Percentiles rank a stretch among this genome's conserved stretches.
phyloP scores from a whole-genome alignment of 1,140 invertebrate species.

The Andricus grossulariae region DNA sequence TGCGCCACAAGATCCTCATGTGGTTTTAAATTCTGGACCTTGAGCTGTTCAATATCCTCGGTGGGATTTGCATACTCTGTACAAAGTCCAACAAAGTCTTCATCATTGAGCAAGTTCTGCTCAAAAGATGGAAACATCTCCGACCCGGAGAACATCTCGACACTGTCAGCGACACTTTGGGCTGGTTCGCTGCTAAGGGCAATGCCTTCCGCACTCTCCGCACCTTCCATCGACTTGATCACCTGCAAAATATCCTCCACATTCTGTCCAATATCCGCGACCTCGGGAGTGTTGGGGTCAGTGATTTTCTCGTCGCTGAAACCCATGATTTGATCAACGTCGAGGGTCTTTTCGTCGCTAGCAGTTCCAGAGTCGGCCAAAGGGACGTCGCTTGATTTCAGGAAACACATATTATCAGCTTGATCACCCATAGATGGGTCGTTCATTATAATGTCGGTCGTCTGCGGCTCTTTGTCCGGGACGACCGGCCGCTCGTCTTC shows the following conservation, averaged over 20 bases:
- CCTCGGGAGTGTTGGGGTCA: slow-evolving; percentile 43
- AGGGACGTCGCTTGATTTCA: slow-evolving; percentile 68
- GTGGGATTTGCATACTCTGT: slow-evolving; percentile 55
- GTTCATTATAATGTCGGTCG: slow-evolving; percentile 73
- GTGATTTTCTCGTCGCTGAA: slow-evolving; percentile 45
- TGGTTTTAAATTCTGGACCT: slow-evolving; percentile 36
- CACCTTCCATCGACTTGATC: slow-evolving; percentile 81
- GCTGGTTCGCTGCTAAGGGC: slow-evolving; percentile 48
- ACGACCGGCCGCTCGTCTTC: slow-evolving; percentile 39
- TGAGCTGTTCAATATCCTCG: slow-evolving; percentile 57
- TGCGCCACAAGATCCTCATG: slow-evolving; percentile 71
- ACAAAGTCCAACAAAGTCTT: slow-evolving; percentile 78
- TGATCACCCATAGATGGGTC: slow-evolving; percentile 81
- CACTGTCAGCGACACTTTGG: slow-evolving; percentile 67
- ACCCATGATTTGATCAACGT: slow-evolving; percentile 66
- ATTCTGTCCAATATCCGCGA: slow-evolving; percentile 77
- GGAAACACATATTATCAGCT: slow-evolving; percentile 80
- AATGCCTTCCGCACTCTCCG: slow-evolving; percentile 62
- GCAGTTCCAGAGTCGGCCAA: slow-evolving; percentile 55
- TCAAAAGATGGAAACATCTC: slow-evolving; percentile 78
- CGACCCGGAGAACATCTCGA: slow-evolving; percentile 77
- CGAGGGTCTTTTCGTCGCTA: slow-evolving; percentile 46
- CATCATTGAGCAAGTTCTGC: slow-evolving; percentile 76
- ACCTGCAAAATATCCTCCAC: slow-evolving; percentile 79
- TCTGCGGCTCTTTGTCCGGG: slow-evolving; percentile 48